phyloP scores from a whole-genome alignment of 2,888 invertebrate species.

The Phyllotreta striolata region DNA sequence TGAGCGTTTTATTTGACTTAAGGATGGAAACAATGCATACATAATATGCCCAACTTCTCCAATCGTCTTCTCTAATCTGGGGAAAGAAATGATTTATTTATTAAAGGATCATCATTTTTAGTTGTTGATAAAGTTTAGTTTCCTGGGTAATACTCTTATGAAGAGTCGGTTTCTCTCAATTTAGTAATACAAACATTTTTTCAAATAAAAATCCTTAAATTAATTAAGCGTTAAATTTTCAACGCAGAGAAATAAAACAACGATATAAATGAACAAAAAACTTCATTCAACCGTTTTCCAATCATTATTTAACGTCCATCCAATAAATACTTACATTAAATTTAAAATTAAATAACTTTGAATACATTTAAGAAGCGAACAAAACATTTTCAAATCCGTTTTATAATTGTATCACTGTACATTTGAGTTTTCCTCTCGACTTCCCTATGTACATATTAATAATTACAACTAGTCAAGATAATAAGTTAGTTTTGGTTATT shows the following conservation, averaged over 20 bases:
- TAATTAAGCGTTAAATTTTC: background rate
- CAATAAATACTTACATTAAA: constrained; percentile 51
- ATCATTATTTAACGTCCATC: constrained; percentile 43
- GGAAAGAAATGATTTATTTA: too few relatives aligned
- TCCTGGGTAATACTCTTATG: too few relatives aligned
- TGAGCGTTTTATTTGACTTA: too few relatives aligned
- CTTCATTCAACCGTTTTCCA: constrained; percentile 46
- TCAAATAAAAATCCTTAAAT: background rate
- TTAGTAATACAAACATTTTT: too few relatives aligned
- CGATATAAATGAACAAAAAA: constrained; percentile 36
- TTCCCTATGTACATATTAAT: too few relatives aligned
- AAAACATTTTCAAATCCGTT: constrained; percentile 7
- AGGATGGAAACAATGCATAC: background rate
- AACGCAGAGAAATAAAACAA: constrained; percentile 21
- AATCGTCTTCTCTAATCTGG: too few relatives aligned
- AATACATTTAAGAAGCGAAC: constrained; percentile 23
- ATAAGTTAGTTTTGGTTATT: too few relatives aligned
- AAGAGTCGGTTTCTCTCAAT: too few relatives aligned
- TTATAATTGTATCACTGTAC: constrained; percentile 8
- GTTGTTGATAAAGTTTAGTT: too few relatives aligned
- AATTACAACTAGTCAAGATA: too few relatives aligned
- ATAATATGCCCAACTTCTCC: too few relatives aligned
- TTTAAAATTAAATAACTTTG: constrained; percentile 24
- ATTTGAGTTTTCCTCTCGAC: background rate
- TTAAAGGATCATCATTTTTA: too few relatives aligned